Evolutionary conservation across 2,113 vertebrate species (phyloP), one percentile per base, ranked within the genome.

Genomic region (Vimba vimba): DNA sequence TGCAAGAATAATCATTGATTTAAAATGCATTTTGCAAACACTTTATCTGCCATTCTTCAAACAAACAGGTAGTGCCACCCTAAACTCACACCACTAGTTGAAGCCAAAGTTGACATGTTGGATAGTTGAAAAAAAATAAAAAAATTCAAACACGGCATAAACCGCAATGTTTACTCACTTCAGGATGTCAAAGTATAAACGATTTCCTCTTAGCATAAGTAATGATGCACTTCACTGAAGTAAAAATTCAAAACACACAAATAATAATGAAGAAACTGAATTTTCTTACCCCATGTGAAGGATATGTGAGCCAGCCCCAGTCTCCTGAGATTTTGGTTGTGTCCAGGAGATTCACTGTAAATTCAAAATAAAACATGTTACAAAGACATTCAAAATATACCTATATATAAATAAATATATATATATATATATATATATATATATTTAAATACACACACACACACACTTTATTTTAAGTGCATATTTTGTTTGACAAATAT

Each of bases 281-380:
- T 3, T 73, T 6, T 74, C 97, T 97, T 91, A 99, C 98, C 93
- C 98, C 98, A 0, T 99, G 97, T 0, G 97, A 95, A 0, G 98
- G 98, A 85, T 97, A 97, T 0, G 97, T 96, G 87, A 97, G 96
- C 98, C 98, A 99, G 78, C 97, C 97, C 98, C 98, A 99, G 94
- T 99, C 98, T 90, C 98, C 98, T 0, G 93, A 92, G 91, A 97
- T 95, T 0, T 95, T 95, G 10, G 97, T 96, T 0, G 98, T 99
- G 93, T 99, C 97, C 50, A 99, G 93, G 81, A 99, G 93, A 93
- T 97, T 99, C 91, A 98, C 98, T 99, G 95, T 39, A 94, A 94
- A 66, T 94, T 21, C 90, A 85, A 87, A n/a, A 89, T 36, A 69
- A 50, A 23, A 68, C 5, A 68, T 0, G 8, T 82, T 68, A 82